These are phyloP conservation scores for Centruroides sculpturatus DNA, from an alignment of 1,140 invertebrate species.

Conservation along the genomic window DNA sequence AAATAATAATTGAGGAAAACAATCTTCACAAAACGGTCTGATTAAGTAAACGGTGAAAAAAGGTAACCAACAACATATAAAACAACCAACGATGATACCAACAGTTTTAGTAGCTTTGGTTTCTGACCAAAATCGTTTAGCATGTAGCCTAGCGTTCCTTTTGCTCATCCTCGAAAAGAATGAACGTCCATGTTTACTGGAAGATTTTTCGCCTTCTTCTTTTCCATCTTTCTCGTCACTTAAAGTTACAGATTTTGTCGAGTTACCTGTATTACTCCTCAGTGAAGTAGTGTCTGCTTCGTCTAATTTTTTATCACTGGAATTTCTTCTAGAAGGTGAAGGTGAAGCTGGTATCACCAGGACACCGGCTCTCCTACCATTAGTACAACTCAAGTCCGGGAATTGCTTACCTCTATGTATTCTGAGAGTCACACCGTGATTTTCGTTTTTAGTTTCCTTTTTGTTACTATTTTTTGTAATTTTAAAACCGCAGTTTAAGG, in stretches of 20 bases:
- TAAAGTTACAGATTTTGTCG: no score
- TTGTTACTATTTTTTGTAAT: conserved; percentile 49
- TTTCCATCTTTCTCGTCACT: no score
- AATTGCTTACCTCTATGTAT: not conserved
- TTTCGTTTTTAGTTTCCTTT: not conserved
- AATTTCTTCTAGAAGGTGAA: no score
- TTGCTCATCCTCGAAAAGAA: conserved; percentile 52
- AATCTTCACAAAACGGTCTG: conserved; percentile 53
- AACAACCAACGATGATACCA: conserved; percentile 83
- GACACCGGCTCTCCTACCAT: no score
- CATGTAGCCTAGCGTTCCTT: conserved; percentile 60
- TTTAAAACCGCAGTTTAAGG: conserved; percentile 64
- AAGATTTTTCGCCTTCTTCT: no score
- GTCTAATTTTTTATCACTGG: no score
- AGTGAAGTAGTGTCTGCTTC: no score
- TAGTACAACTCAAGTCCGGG: no score
- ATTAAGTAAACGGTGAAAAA: conserved; percentile 88
- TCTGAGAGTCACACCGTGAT: not conserved
- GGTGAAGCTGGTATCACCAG: no score
- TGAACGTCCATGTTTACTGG: no score
- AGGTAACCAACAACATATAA: conserved; percentile 82
- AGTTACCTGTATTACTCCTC: no score
- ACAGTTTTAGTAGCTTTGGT: conserved; percentile 86
- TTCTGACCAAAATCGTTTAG: conserved; percentile 73
- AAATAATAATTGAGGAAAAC: conserved; percentile 63